These are phyloP conservation scores for Mactra quadrangularis DNA, from an alignment of 1,140 invertebrate genomes.

Conservation along the genomic window DNA sequence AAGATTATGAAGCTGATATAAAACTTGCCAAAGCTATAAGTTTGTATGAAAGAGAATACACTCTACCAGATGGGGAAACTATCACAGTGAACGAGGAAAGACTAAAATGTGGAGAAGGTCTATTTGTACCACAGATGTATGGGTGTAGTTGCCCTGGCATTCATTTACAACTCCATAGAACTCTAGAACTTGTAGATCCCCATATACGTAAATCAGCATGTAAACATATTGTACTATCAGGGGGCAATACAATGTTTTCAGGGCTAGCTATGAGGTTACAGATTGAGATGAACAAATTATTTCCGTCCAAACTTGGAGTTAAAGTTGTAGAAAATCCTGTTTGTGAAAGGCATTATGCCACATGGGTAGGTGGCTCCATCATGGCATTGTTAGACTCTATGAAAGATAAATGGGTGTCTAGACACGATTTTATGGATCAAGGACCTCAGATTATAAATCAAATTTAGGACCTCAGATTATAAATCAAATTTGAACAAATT, in stretches of 20 bases:
- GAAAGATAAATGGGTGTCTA: conserved; percentile 17
- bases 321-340: conserved; percentile 43
- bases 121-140: conserved; percentile 44
- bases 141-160: conserved; percentile 35
- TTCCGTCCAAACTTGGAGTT: background rate
- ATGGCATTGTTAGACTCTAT: conserved; percentile 14
- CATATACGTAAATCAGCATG: conserved; percentile 17
- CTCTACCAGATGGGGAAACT: conserved; percentile 22
- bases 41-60: conserved; percentile 33
- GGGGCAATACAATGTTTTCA: conserved; percentile 47
- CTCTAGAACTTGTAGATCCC: conserved; percentile 25
- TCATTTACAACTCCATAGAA: conserved; percentile 31
- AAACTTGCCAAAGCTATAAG: conserved; percentile 22
- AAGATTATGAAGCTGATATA: conserved; percentile 42
- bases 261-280: conserved; percentile 21
- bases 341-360: conserved; percentile 25
- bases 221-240: conserved; percentile 34
- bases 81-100: conserved; percentile 33
- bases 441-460: conserved; percentile 38
- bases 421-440: conserved; percentile 19
- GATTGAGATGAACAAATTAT: conserved; percentile 40
- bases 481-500: too few species aligned
- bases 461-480: too few species aligned
- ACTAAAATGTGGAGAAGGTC: conserved; percentile 25
- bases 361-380: conserved; percentile 38